These are phyloP conservation scores for Danio rerio DNA, from an alignment of 2,113 vertebrate species.

Conservation along the genomic window DNA sequence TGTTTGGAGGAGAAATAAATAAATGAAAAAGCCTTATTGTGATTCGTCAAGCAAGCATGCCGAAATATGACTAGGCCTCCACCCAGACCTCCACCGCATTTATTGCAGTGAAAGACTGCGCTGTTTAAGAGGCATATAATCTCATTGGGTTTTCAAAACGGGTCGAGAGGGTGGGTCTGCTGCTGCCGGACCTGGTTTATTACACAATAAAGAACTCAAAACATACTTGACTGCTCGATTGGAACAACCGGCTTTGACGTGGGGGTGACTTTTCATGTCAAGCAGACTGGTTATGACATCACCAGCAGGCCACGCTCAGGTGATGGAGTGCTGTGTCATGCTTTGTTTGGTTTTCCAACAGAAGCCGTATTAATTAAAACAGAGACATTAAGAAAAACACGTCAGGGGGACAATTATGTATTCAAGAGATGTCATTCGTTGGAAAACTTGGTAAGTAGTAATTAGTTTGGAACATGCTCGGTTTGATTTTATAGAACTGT, in stretches of 20 bases:
- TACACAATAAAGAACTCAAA: constrained; percentile 37
- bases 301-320: constrained; percentile 34
- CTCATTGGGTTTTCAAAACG: constrained; percentile 33
- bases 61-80: constrained; percentile 28
- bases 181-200: constrained; percentile 39
- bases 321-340: constrained; percentile 42
- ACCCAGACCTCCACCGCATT: constrained; percentile 18
- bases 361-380: constrained; percentile 36
- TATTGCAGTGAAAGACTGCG: constrained; percentile 38
- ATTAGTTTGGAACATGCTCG: constrained; percentile 35
- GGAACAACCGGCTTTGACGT: constrained; percentile 55
- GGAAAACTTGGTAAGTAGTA: constrained; percentile 25
- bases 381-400: constrained; percentile 43
- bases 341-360: constrained; percentile 57
- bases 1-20: constrained; percentile 23
- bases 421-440: constrained; percentile 34
- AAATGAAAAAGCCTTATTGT: constrained; percentile 24
- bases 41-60: constrained; percentile 27
- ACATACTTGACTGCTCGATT: constrained; percentile 22
- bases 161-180: constrained; percentile 28
- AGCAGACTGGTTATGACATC: constrained; percentile 49
- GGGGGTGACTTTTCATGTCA: constrained; percentile 30
- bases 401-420: constrained; percentile 35
- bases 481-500: constrained; percentile 14
- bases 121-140: constrained; percentile 45